Evolutionary conservation across 1,140 invertebrate species (phyloP).

Genomic region (Andrena cerasifolii): DNA sequence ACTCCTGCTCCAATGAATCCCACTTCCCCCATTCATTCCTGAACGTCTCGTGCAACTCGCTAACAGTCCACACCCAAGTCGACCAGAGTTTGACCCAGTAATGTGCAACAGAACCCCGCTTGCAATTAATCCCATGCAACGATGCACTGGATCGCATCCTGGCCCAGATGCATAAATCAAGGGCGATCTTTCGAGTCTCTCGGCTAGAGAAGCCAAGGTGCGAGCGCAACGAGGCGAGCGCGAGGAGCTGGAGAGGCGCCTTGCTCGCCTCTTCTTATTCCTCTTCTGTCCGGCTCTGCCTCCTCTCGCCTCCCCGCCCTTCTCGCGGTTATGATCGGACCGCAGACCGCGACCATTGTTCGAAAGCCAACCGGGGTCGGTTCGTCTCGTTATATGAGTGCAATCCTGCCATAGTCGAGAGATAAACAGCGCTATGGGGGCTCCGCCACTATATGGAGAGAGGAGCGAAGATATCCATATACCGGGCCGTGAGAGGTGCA

Average conservation of each 20-base stretch:
- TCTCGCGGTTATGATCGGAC: constrained; percentile 69
- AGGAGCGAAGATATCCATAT: constrained; percentile 74
- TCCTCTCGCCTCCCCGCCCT: constrained; percentile 5
- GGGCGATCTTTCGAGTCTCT: constrained; percentile 63
- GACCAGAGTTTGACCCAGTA: constrained; percentile 36
- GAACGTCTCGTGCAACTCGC: constrained; percentile 25
- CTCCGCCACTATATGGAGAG: constrained; percentile 60
- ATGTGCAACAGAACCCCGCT: background rate
- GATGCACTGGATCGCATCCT: constrained; percentile 29
- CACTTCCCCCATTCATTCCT: background rate
- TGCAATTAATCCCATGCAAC: background rate
- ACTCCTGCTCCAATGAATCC: background rate
- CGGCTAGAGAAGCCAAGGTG: constrained; percentile 37
- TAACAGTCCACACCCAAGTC: constrained; percentile 28
- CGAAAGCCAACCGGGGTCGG: constrained; percentile 68
- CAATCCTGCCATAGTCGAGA: constrained; percentile 65
- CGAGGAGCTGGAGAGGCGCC: constrained; percentile 42
- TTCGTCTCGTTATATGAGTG: constrained; percentile 74
- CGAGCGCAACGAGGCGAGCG: background rate
- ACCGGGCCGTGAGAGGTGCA: constrained; percentile 72
- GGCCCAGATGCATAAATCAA: constrained; percentile 72
- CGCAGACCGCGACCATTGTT: constrained; percentile 73
- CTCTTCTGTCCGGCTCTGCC: constrained; percentile 31
- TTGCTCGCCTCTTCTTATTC: constrained; percentile 61
- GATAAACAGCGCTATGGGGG: constrained; percentile 75